Percentiles rank a stretch among this genome's conserved stretches.
Conservation (phyloP, 2,888 invertebrate species). For the Hermaeophaga mercurialis region DNA sequence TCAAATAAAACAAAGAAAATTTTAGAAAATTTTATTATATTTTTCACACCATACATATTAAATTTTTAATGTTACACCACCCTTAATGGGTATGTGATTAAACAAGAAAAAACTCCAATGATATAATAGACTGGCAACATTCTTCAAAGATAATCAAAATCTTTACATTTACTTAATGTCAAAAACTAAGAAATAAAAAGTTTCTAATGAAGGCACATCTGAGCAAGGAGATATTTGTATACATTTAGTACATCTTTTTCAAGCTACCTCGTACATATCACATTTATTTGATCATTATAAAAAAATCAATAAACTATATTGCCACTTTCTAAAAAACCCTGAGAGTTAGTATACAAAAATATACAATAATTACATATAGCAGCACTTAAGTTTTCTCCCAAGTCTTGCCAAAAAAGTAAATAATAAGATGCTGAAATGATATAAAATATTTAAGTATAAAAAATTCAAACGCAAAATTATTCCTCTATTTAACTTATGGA, state of each 20-base stretch:
- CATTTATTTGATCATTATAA: slow-evolving; percentile 46
- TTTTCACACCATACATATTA: slow-evolving; percentile 39
- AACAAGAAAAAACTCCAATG: slow-evolving; percentile 38
- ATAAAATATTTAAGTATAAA: no score
- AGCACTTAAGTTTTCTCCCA: slow-evolving; percentile 35
- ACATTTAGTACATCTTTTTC: slow-evolving; percentile 47
- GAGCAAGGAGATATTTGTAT: slow-evolving; percentile 54
- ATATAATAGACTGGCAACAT: slow-evolving; percentile 40
- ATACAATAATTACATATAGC: slow-evolving; percentile 39
- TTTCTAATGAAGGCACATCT: slow-evolving; percentile 55
- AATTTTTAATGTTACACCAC: slow-evolving; percentile 20
- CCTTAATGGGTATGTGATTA: slow-evolving; percentile 8
- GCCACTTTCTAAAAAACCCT: slow-evolving; percentile 51
- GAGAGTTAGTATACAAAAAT: slow-evolving; percentile 53
- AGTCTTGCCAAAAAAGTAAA: slow-evolving; percentile 34
- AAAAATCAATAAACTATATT: slow-evolving; percentile 42
- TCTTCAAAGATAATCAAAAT: slow-evolving; percentile 31
- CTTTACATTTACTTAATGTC: slow-evolving; percentile 23
- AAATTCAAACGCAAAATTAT: no score
- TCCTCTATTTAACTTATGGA: no score
- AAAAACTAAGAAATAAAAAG: slow-evolving; percentile 33
- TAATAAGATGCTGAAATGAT: slow-evolving; percentile 1
- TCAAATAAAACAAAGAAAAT: slow-evolving; percentile 41
- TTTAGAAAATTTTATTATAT: slow-evolving; percentile 45
- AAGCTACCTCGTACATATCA: slow-evolving; percentile 51